Percentiles rank a stretch among this genome's conserved stretches.
phyloP scores from a whole-genome alignment of 2,113 vertebrate genomes.

The Caretta caretta region DNA sequence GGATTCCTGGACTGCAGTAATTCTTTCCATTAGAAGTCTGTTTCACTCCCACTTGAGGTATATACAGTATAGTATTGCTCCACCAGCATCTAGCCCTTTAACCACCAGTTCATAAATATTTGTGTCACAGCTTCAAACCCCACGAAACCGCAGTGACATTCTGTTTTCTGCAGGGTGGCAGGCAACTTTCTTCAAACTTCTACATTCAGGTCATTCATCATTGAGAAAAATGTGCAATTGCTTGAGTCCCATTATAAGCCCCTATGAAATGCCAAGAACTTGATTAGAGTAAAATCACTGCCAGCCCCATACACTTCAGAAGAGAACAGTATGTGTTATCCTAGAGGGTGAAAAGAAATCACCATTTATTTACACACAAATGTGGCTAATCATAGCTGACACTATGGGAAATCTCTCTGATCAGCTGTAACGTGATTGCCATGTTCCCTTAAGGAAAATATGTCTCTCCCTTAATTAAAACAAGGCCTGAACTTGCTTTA shows the following conservation, averaged over 20 bases:
- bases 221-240: constrained; percentile 74
- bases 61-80: fast-evolving
- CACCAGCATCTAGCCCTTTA: fast-evolving
- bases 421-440: constrained; percentile 45
- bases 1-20: fast-evolving
- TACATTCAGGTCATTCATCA: constrained; percentile 63
- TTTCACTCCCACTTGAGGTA: fast-evolving
- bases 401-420: constrained; percentile 72
- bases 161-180: neutral
- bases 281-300: constrained; percentile 63
- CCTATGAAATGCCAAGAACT: constrained; percentile 69
- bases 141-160: neutral
- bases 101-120: neutral
- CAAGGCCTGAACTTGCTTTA: constrained; percentile 74
- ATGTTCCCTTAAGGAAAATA: constrained; percentile 71
- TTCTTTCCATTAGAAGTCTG: neutral
- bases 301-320: constrained; percentile 53
- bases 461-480: constrained; percentile 81
- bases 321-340: constrained; percentile 68
- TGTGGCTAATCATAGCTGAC: constrained; percentile 76
- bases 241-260: constrained; percentile 60
- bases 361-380: constrained; percentile 71
- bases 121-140: neutral
- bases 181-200: constrained; percentile 41
- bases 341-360: constrained; percentile 62